Evolutionary conservation across 1,140 invertebrate genomes (phyloP).

Genomic region (Tetragonula clypearis): DNA sequence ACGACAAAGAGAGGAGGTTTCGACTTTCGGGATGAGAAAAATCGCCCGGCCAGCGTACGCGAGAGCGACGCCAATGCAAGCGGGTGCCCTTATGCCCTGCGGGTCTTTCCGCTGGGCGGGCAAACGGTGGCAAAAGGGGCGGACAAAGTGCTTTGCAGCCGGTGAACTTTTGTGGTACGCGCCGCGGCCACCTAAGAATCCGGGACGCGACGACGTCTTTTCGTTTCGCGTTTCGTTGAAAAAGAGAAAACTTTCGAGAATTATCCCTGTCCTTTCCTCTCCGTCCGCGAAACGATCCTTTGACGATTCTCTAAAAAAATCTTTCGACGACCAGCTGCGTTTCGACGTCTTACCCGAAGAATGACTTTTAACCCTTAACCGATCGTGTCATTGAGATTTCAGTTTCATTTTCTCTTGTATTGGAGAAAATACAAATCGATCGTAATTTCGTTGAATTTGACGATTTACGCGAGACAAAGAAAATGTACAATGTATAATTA

Average conservation of each 20-base stretch:
- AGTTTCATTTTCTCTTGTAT: no score
- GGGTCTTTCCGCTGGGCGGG: slow-evolving; percentile 27
- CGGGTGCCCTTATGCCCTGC: slow-evolving; percentile 52
- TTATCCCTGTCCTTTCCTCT: not conserved
- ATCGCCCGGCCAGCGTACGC: not conserved
- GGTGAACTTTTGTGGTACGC: slow-evolving; percentile 20
- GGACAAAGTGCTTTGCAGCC: slow-evolving; percentile 22
- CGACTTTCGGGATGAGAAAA: not conserved
- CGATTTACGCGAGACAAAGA: no score
- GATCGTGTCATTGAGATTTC: no score
- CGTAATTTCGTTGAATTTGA: no score
- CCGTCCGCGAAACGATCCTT: not conserved
- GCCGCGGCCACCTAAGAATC: slow-evolving; percentile 1
- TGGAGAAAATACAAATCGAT: no score
- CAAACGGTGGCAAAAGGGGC: slow-evolving; percentile 50
- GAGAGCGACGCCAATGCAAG: slow-evolving; percentile 33
- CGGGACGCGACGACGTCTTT: not conserved
- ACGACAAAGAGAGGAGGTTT: not conserved
- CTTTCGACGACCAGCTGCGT: not conserved
- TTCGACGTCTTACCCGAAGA: not conserved
- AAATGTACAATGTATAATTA: no score
- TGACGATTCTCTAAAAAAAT: not conserved
- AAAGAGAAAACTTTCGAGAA: not conserved
- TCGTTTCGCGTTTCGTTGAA: not conserved
- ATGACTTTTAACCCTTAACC: not conserved